Base-by-base conservation (phyloP, 2,113 vertebrate species). In the Machaerirhynchus nigripectus region DNA sequence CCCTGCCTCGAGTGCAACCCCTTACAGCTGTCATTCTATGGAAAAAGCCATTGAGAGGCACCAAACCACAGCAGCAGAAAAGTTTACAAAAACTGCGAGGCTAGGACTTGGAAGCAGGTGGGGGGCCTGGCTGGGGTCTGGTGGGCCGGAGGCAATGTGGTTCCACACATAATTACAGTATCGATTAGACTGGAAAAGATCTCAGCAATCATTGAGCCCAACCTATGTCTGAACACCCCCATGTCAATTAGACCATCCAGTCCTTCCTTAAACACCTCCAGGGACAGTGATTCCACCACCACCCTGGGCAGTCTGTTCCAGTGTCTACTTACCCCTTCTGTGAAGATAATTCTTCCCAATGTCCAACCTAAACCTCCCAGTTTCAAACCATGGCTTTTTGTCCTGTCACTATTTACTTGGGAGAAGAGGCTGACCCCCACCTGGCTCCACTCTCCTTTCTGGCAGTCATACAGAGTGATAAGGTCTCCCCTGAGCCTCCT, bases 91-190 rank as follows among this genome's bases (percentile, higher is more conserved):
- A 27, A 40, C 11, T 15, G 8, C 0, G 0, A 2, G 44, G 24
- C 50, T 10, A 10, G 19, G 35, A 35, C 27, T 42, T 0, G 0
- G 35, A 50, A 37, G 30, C 7, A 35, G 60, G 26, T 9, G 13
- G 30, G 8, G 6, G 24, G 28, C 20, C 17, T 19, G 16, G 26
- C 59, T 10, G 37, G 15, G 16, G 46, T 61, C 30, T 39, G 11
- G 15, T 20, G 14, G 52, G 20, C 33, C 1, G 1, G 8, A 23
- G 20, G 3, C 12, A 47, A 17, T 9, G 30, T 12, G 30, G 24
- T 3, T 37, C 14, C 39, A 46, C 9, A 75, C 2, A 40, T 31
- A 73, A 49, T 15, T 52, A 42, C 10, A 57, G 28, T 40, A 47
- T 40, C 30, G 27, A 11, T 26, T 40, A 47, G 24, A 23, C 2